Conservation (phyloP, 2,797 vertebrate genomes). For the Myotis myotis region DNA sequence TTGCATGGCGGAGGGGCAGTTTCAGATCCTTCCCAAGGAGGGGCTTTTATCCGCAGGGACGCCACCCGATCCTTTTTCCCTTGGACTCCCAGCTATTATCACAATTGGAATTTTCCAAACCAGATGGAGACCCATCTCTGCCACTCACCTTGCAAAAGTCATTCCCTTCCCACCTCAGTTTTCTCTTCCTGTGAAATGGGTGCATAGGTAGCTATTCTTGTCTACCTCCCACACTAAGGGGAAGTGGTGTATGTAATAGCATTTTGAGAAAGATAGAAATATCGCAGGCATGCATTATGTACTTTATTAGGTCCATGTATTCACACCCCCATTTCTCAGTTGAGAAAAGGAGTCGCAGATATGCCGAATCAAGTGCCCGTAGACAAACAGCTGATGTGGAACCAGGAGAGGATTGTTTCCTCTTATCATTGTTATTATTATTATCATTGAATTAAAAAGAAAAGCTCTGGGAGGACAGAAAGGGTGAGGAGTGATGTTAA, state of each 20-base stretch:
- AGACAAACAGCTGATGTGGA: background rate
- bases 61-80: background rate
- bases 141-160: background rate
- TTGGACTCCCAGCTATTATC: background rate
- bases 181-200: background rate
- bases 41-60: background rate
- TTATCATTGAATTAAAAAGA: background rate
- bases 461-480: background rate
- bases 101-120: background rate
- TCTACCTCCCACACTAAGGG: background rate
- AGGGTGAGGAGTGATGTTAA: background rate
- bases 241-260: background rate
- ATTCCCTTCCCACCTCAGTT: background rate
- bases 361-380: background rate
- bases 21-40: background rate
- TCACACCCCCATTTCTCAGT: background rate
- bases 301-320: background rate
- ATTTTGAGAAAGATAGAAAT: background rate
- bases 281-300: accelerated
- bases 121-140: background rate
- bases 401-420: background rate
- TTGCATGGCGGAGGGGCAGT: background rate
- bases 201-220: background rate
- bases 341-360: background rate
- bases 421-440: background rate